phyloP scores from a whole-genome alignment of 2,113 vertebrate species.

The Notarius lentiginosus region DNA sequence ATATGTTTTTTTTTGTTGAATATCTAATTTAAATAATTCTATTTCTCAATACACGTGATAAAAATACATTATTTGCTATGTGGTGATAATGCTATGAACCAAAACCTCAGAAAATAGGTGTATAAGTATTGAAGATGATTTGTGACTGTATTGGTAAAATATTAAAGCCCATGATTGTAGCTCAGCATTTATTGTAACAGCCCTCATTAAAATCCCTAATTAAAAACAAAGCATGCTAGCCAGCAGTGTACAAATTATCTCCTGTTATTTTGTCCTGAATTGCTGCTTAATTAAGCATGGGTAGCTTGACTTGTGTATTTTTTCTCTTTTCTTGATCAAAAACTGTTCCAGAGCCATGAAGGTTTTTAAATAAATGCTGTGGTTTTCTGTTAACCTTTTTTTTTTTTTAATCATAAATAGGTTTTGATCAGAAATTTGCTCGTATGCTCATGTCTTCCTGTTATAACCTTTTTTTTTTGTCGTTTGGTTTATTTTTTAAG shows the following conservation, averaged over 20 bases:
- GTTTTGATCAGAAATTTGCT: constrained; percentile 44
- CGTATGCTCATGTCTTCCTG: constrained; percentile 61
- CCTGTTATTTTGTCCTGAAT: constrained; percentile 35
- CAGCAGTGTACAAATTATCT: constrained; percentile 15
- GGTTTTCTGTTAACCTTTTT: constrained; percentile 11
- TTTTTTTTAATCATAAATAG: constrained; percentile 8
- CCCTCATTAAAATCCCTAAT: constrained; percentile 23
- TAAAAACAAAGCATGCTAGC: not conserved
- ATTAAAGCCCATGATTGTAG: not conserved
- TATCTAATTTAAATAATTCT: not conserved
- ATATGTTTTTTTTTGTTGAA: not conserved
- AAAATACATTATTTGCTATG: not conserved
- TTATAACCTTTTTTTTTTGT: constrained; percentile 56
- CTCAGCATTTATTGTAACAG: not conserved
- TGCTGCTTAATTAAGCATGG: constrained; percentile 57
- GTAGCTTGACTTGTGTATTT: constrained; percentile 3
- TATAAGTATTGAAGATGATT: not conserved
- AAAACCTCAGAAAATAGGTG: constrained; percentile 17
- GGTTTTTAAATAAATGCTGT: not conserved
- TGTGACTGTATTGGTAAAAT: not conserved
- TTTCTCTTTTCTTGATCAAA: constrained; percentile 3
- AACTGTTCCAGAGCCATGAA: not conserved
- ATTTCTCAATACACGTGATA: not conserved
- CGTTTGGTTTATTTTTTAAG: constrained; percentile 28
- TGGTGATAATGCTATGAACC: not conserved